A percentile compares a stretch with the other conserved stretches of the same genome.
Evolutionary conservation across 2,888 invertebrate genomes (phyloP).

Genomic region (Uloborus plumipes): DNA sequence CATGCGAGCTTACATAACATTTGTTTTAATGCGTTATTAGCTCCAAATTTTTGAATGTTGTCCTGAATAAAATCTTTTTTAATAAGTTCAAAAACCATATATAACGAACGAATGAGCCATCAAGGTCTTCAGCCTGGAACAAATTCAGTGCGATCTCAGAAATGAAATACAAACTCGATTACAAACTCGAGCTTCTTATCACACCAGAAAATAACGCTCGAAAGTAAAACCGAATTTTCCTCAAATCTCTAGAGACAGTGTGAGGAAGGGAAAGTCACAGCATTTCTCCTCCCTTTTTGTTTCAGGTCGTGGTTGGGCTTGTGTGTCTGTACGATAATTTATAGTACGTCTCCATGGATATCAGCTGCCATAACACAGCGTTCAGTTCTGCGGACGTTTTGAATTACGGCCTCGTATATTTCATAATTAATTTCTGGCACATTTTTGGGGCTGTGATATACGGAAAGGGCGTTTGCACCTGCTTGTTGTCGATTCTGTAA

Average conservation of each 20-base stretch:
- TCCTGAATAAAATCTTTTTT: too few relatives aligned
- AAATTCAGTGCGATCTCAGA: too few relatives aligned
- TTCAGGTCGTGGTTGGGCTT: conserved; percentile 18
- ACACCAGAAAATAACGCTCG: too few relatives aligned
- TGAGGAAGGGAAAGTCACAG: conserved; percentile 4
- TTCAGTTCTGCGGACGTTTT: conserved; percentile 24
- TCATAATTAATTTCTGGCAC: conserved; percentile 53
- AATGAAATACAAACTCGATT: too few relatives aligned
- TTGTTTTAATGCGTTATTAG: neutral
- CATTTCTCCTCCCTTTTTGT: conserved; percentile 33
- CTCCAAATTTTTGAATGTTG: too few relatives aligned
- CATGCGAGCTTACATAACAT: conserved; percentile 1
- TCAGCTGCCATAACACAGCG: conserved; percentile 45
- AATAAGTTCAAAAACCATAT: too few relatives aligned
- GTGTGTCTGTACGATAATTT: conserved; percentile 23
- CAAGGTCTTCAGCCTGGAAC: too few relatives aligned
- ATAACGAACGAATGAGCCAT: too few relatives aligned
- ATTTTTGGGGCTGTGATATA: conserved; percentile 34
- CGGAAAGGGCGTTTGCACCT: neutral
- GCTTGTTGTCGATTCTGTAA: neutral
- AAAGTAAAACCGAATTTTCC: conserved; percentile 6
- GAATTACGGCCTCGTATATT: conserved; percentile 46
- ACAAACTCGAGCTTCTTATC: too few relatives aligned
- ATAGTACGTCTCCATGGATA: conserved; percentile 49
- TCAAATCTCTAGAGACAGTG: neutral